A percentile compares a stretch with the other conserved stretches of the same genome.
These are phyloP conservation scores for Lamprologus tigripictilis DNA, from an alignment of 2,113 vertebrate genomes.

Conservation along the genomic window DNA sequence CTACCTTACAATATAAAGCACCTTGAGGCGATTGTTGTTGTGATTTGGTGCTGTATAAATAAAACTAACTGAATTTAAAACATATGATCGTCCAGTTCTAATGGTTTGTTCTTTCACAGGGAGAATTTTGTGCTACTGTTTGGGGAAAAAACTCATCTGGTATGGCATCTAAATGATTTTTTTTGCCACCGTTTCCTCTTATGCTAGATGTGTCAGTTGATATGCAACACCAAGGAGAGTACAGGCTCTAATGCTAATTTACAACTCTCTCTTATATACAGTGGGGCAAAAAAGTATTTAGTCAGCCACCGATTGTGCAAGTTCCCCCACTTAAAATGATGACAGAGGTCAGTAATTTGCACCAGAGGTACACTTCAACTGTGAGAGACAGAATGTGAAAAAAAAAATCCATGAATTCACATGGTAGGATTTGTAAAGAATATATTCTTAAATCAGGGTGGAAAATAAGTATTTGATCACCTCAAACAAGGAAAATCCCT, in stretches of 20 bases:
- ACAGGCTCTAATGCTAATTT: rapidly evolving
- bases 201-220: neutral
- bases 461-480: too few species aligned
- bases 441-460: too few species aligned
- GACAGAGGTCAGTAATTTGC: too few species aligned
- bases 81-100: neutral
- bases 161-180: neutral
- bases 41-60: neutral
- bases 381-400: too few species aligned
- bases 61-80: neutral
- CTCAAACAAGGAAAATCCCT: too few species aligned
- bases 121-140: neutral
- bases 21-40: neutral
- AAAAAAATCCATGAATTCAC: too few species aligned
- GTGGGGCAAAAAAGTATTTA: too few species aligned
- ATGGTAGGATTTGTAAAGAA: too few species aligned
- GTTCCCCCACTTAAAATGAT: too few species aligned
- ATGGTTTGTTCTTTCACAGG: neutral
- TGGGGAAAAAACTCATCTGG: neutral
- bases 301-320: too few species aligned
- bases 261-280: neutral
- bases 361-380: too few species aligned
- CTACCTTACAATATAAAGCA: neutral
- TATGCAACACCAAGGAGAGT: neutral
- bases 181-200: rapidly evolving